Evolutionary conservation across 2,888 invertebrate species (phyloP), one percentile per base, ranked within the genome.

Genomic region (Electrophaes corylata): DNA sequence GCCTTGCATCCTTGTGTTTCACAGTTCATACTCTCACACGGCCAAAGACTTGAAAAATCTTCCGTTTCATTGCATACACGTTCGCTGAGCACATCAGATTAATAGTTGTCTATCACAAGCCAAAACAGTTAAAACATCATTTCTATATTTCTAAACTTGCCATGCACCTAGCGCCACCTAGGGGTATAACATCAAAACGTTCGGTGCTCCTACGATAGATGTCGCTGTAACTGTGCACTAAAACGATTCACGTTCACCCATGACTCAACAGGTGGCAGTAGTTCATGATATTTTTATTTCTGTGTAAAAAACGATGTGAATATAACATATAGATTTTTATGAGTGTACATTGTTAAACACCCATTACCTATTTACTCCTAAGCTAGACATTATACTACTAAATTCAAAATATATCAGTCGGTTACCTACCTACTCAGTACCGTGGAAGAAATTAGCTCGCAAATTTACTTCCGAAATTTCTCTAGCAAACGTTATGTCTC

Each of bases 1-100:
- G 90, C 88, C 76, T 79, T 67, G 64, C 73, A 78, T 85, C 81
- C 81, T 67, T 76, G 72, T 76, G 78, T 72, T 74, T 62, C 60
- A 62, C 58, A 35, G 39, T 43, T 52, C 65, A 67, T 70, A 72
- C 67, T 55, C 52, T 57, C 62, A 64, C 63, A 57, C 56, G 69
- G 66, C 58, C 67, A 53, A 51, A 58, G 56, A 49, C 37, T 45
- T 60, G 19, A 47, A 43, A 54, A 37, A 53, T 62, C 23, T 45
- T 62, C 61, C 57, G 60, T 62, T 66, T 69, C 68, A 65, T 60
- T 11, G 56, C 52, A 23, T 51, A 62, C 67, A 71, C 70, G 31
- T 55, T 67, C 64, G 62, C 67, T 66, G 58, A 61, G 57, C 70
- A 72, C 65, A 57, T 66, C 49, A 43, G 55, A 52, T 23, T 49